Percentiles rank a stretch among this genome's conserved stretches.
phyloP scores from a whole-genome alignment of 2,888 invertebrate species.

The Pachycephus smyrnensis region DNA sequence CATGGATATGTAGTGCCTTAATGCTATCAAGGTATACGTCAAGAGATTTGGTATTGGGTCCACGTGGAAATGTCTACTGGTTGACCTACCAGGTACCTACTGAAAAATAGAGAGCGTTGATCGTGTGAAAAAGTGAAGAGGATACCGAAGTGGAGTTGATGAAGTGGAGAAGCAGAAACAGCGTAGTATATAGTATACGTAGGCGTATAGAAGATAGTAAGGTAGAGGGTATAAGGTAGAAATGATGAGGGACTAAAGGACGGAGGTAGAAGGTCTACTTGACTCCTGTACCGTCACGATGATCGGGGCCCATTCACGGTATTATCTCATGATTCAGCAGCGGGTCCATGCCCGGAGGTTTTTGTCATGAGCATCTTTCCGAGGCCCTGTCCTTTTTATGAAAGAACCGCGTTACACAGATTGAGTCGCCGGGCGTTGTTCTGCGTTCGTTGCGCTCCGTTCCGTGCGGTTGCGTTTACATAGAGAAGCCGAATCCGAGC shows the following conservation, averaged over 20 bases:
- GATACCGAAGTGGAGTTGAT: background rate
- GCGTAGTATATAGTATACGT: background rate
- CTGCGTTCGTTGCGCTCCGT: slow-evolving; percentile 24
- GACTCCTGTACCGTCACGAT: slow-evolving; percentile 25
- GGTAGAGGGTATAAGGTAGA: slow-evolving; percentile 12
- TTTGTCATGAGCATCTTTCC: slow-evolving; percentile 11
- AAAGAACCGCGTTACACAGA: slow-evolving; percentile 34
- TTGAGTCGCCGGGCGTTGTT: slow-evolving; percentile 27
- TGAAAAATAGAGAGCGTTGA: background rate
- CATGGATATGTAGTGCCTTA: background rate
- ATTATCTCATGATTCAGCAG: slow-evolving; percentile 48
- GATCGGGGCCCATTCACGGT: slow-evolving; percentile 39
- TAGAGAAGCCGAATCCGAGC: slow-evolving; percentile 27
- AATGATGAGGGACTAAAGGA: slow-evolving; percentile 7
- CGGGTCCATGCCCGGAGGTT: slow-evolving; percentile 24
- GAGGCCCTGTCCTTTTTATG: slow-evolving; percentile 15
- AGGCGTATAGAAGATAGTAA: background rate
- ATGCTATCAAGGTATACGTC: background rate
- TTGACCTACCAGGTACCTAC: background rate
- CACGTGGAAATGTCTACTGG: background rate
- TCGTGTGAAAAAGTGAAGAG: background rate
- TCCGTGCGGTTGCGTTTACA: slow-evolving; percentile 34
- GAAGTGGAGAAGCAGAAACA: background rate
- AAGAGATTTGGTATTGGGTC: background rate
- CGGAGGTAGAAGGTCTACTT: slow-evolving; percentile 4